Percentiles rank a stretch among this genome's conserved stretches.
phyloP scores from a whole-genome alignment of 2,888 invertebrate species.

The Troides oblongomaculatus region DNA sequence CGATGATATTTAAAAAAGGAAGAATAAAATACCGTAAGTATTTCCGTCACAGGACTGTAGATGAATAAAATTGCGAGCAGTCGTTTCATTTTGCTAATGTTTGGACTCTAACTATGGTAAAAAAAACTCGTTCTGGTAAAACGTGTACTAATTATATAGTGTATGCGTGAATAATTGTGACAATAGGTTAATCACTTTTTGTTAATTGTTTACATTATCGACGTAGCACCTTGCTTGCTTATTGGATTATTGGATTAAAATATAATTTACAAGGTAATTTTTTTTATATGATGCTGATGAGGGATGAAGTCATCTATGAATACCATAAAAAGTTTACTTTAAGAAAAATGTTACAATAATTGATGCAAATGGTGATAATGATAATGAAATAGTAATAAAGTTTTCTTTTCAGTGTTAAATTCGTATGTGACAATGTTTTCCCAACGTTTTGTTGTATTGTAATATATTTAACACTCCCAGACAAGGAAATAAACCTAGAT shows the following conservation, averaged over 20 bases:
- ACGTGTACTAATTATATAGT: background rate
- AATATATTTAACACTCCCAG: no score
- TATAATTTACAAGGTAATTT: slow-evolving; percentile 7
- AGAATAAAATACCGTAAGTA: slow-evolving; percentile 12
- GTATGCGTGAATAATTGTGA: slow-evolving; percentile 20
- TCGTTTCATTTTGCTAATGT: slow-evolving; percentile 12
- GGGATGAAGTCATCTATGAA: background rate
- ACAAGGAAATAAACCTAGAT: background rate
- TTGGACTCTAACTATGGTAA: slow-evolving; percentile 1
- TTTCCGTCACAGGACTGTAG: slow-evolving; percentile 1
- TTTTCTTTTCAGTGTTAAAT: no score
- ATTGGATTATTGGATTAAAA: background rate
- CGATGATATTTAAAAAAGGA: background rate
- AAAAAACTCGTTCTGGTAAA: background rate
- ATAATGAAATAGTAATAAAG: no score
- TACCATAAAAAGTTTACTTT: no score
- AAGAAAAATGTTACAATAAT: no score
- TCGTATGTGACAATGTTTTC: no score
- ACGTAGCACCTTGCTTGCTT: slow-evolving; percentile 3
- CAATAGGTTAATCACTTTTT: slow-evolving; percentile 21
- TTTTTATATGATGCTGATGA: background rate
- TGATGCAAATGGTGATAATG: no score
- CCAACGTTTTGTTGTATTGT: no score
- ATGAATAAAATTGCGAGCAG: slow-evolving; percentile 7
- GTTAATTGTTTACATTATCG: slow-evolving; percentile 19